These are phyloP conservation scores for Schizotus pectinicornis DNA, from an alignment of 2,888 invertebrate genomes.

Conservation along the genomic window DNA sequence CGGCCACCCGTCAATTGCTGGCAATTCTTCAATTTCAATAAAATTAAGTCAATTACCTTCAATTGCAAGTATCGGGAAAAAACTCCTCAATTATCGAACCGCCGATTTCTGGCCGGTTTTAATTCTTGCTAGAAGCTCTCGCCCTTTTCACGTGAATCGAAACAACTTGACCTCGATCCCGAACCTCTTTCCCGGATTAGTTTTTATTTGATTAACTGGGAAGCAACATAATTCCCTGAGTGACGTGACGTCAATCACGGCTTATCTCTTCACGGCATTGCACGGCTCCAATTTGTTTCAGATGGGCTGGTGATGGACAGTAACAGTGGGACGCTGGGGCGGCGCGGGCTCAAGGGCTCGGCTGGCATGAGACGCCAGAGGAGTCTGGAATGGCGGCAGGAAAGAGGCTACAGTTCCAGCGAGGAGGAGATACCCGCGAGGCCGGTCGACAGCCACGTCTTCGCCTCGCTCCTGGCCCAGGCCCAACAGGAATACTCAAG, in stretches of 20 bases:
- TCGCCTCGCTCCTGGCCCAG: constrained; percentile 64
- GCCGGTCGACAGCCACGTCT: constrained; percentile 63
- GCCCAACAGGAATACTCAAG: constrained; percentile 66
- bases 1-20: too few relatives aligned
- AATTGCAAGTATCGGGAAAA: too few relatives aligned
- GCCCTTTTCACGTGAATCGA: too few relatives aligned
- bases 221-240: neutral
- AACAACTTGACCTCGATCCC: neutral
- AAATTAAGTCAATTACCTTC: too few relatives aligned
- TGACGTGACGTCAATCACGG: neutral
- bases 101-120: too few relatives aligned
- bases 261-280: neutral
- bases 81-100: too few relatives aligned
- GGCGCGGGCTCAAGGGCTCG: constrained; percentile 49
- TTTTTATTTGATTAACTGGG: neutral
- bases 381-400: constrained; percentile 65
- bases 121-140: too few relatives aligned
- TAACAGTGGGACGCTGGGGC: constrained; percentile 54
- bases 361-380: constrained; percentile 61
- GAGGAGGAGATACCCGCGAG: constrained; percentile 60
- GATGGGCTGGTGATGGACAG: constrained; percentile 54
- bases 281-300: constrained; percentile 35
- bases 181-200: neutral
- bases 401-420: constrained; percentile 63
- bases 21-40: too few relatives aligned